Evolutionary conservation across 2,888 invertebrate species (phyloP), one percentile per base, ranked within the genome.

Genomic region (Smittia aterrima): DNA sequence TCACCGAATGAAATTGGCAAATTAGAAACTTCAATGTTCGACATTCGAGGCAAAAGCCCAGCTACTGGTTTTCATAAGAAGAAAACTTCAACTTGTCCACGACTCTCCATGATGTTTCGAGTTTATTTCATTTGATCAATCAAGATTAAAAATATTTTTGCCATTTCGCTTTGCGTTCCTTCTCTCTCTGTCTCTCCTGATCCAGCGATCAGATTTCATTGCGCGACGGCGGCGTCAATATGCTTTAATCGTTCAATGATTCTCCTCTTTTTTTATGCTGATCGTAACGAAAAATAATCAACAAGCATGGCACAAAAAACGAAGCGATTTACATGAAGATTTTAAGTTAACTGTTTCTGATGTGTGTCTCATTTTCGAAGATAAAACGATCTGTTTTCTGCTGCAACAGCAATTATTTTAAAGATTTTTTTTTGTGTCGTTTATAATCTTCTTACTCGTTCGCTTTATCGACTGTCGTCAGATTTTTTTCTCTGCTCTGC

Each of bases 321-420:
- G n/a, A n/a, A 16, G 18, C 47, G 41, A 66, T 66, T 66, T 40
- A 40, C 40, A 40, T 25, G 25, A 47, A 47, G 47, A 47, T 47
- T 47, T 47, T 47, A n/a, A n/a, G n/a, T n/a, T n/a, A 47, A 47
- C 47, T 47, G 47, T 47, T 47, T 13, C 32, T 66, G 27, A 1
- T 68, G 24, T 68, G 68, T 47, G 16, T 68, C 41, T 54, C 18
- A 4, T 13, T 20, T 24, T 47, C 16, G 13, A 20, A 47, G 68
- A 68, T 68, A 47, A 68, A 58, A 68, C 11, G 68, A 54, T 71
- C 27, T 54, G 3, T 16, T 71, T 71, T 71, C 4, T 54, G 70
- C 70, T 71, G 70, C 32, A 71, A 71, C 70, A 54, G 70, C 70
- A 54, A 71, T 71, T 71, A 71, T 71, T 71, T 68, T 67, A 38